Evolutionary conservation across 2,888 invertebrate genomes (phyloP).

Genomic region (Stenodema calcarata): DNA sequence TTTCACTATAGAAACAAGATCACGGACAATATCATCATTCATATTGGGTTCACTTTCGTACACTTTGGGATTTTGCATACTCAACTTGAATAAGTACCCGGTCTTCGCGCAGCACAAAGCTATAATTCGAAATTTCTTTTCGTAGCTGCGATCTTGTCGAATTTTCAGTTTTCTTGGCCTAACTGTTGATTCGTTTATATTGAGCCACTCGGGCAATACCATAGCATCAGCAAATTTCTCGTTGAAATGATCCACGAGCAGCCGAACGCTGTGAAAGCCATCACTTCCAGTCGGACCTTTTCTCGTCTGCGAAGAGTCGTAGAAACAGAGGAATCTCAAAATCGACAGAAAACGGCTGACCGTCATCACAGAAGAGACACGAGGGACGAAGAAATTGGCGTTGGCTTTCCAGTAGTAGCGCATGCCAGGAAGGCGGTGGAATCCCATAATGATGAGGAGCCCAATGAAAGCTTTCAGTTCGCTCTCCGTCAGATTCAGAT

Average conservation of each 20-base stretch:
- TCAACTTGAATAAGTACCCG: slow-evolving; percentile 57
- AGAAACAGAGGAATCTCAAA: slow-evolving; percentile 54
- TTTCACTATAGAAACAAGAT: slow-evolving; percentile 56
- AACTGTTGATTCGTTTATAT: slow-evolving; percentile 53
- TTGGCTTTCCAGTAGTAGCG: slow-evolving; percentile 50
- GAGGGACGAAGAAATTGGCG: slow-evolving; percentile 48
- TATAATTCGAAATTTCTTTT: slow-evolving; percentile 55
- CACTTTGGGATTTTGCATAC: slow-evolving; percentile 49
- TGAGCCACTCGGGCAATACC: slow-evolving; percentile 36
- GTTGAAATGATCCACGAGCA: slow-evolving; percentile 59
- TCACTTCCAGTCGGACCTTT: slow-evolving; percentile 52
- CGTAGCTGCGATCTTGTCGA: slow-evolving; percentile 57
- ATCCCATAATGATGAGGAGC: slow-evolving; percentile 55
- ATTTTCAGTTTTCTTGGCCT: slow-evolving; percentile 55
- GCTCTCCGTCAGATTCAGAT: slow-evolving; percentile 15
- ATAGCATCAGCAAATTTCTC: slow-evolving; percentile 5
- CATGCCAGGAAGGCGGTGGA: slow-evolving; percentile 50
- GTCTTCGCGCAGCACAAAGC: slow-evolving; percentile 55
- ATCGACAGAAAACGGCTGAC: slow-evolving; percentile 55
- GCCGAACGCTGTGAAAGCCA: slow-evolving; percentile 57
- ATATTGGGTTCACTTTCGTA: slow-evolving; percentile 9
- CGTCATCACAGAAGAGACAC: slow-evolving; percentile 51
- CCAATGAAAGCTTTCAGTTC: slow-evolving; percentile 47
- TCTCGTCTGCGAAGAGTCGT: slow-evolving; percentile 53
- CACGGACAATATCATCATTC: slow-evolving; percentile 58